phyloP scores from a whole-genome alignment of 2,888 invertebrate genomes.

The Sipha maydis region DNA sequence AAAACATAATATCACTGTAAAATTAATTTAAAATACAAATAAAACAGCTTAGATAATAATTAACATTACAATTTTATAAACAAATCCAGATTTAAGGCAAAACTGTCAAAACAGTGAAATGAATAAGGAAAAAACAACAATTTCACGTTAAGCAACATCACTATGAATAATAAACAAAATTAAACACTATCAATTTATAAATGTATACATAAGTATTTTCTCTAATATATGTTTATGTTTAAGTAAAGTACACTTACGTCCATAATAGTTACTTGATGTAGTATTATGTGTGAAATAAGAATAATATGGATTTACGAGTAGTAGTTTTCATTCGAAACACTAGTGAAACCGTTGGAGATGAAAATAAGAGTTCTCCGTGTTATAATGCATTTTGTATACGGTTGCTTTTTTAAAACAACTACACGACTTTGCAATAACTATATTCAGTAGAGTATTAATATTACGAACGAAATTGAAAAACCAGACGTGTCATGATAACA shows the following conservation, averaged over 20 bases:
- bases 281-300: neutral
- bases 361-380: neutral
- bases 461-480: neutral
- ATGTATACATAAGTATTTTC: too few species aligned
- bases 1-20: too few species aligned
- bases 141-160: neutral
- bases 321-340: constrained; percentile 7
- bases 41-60: too few species aligned
- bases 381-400: constrained; percentile 20
- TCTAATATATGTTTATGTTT: neutral
- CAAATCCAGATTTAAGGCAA: too few species aligned
- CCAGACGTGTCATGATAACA: constrained; percentile 61
- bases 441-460: neutral
- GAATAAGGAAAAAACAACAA: too few species aligned
- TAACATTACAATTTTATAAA: too few species aligned
- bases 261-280: constrained; percentile 14
- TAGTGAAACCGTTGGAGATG: neutral
- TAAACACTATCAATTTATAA: too few species aligned
- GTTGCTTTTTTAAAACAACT: neutral
- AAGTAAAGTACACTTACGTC: constrained; percentile 40
- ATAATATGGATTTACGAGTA: neutral
- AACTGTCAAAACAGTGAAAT: too few species aligned
- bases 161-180: too few species aligned
- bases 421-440: neutral
- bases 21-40: too few species aligned